These are phyloP conservation scores for Poicephalus meyeri DNA, from an alignment of 2,113 vertebrate genomes.

Conservation along the genomic window DNA sequence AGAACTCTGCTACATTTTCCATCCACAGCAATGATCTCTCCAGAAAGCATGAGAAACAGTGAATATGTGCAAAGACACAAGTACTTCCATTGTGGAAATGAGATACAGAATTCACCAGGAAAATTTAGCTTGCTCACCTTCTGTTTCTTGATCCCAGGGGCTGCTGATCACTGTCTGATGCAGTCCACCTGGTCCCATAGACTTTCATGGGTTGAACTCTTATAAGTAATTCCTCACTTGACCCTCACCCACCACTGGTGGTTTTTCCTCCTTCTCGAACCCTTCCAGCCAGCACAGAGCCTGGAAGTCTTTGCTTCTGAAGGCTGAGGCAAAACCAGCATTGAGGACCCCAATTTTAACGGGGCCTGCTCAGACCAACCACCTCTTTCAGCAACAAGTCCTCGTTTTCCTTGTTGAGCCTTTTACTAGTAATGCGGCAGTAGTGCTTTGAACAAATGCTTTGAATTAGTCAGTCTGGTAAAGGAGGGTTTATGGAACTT, in stretches of 20 bases:
- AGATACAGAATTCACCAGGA: background rate
- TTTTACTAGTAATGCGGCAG: background rate
- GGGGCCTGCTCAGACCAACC: background rate
- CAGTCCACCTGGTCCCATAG: background rate
- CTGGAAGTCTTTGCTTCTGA: background rate
- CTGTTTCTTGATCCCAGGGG: background rate
- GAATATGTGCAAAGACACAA: background rate
- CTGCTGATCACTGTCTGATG: background rate
- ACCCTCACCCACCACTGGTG: background rate
- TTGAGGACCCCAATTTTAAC: background rate
- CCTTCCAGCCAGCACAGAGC: background rate
- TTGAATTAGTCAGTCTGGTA: background rate
- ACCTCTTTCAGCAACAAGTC: rapidly evolving
- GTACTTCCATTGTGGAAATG: rapidly evolving
- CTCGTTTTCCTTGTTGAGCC: background rate
- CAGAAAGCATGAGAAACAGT: background rate
- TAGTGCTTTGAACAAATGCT: background rate
- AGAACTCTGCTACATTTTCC: background rate
- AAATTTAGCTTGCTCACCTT: background rate
- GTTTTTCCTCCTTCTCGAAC: background rate
- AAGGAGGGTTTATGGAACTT: background rate
- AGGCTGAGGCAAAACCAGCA: background rate
- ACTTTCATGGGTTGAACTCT: background rate
- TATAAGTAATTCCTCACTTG: background rate
- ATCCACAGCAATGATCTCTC: background rate